Evolutionary conservation across 2,113 vertebrate genomes (phyloP).

Genomic region (Clarias macrocephalus): DNA sequence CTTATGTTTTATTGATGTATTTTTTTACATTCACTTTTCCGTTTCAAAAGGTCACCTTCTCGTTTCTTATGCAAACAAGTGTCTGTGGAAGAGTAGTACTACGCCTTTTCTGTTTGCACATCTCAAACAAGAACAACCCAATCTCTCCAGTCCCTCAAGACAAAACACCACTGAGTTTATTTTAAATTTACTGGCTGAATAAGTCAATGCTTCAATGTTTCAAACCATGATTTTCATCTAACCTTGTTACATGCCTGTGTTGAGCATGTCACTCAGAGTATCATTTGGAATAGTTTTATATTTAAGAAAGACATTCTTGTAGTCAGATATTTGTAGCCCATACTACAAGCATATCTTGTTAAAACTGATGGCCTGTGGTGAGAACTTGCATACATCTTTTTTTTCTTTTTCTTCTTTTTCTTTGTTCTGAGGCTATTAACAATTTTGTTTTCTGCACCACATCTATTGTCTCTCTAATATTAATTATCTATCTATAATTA

Average conservation of each 20-base stretch:
- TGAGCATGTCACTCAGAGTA: neutral
- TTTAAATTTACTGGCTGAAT: neutral
- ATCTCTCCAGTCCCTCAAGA: slow-evolving; percentile 15
- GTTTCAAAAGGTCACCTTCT: slow-evolving; percentile 42
- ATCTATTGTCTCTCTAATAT: slow-evolving; percentile 19
- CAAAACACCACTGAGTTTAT: slow-evolving; percentile 6
- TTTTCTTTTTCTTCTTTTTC: slow-evolving; percentile 34
- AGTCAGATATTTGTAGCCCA: slow-evolving; percentile 38
- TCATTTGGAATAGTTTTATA: neutral
- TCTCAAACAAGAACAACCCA: slow-evolving; percentile 13
- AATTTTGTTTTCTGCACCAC: slow-evolving; percentile 35
- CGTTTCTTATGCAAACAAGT: slow-evolving; percentile 19
- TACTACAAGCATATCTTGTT: slow-evolving; percentile 15
- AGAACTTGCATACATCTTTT: slow-evolving; percentile 34
- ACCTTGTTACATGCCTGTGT: slow-evolving; percentile 14
- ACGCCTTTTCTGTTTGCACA: neutral
- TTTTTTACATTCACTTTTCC: neutral
- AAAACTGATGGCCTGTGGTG: slow-evolving; percentile 26
- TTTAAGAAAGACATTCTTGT: slow-evolving; percentile 6
- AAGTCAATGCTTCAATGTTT: neutral
- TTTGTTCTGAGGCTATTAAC: slow-evolving; percentile 11
- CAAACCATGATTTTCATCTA: neutral
- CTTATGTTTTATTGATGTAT: neutral
- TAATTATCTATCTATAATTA: neutral
- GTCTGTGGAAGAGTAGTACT: slow-evolving; percentile 12